Percentiles rank a stretch among this genome's conserved stretches.
phyloP scores from a whole-genome alignment of 2,888 invertebrate genomes.

The Villa cingulata region DNA sequence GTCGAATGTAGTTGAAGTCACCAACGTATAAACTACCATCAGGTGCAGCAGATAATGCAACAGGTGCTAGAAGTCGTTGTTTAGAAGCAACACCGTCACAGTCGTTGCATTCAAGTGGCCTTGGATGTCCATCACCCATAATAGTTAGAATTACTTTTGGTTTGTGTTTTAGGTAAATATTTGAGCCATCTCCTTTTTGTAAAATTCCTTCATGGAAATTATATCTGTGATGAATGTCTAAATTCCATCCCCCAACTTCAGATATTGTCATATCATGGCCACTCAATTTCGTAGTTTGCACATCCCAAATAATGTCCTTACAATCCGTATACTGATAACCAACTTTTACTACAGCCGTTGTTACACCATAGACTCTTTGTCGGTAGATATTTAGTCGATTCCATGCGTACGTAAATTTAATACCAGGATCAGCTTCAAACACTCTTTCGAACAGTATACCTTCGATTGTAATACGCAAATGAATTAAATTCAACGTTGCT shows the following conservation, averaged over 20 bases:
- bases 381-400: constrained; percentile 90
- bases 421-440: constrained; percentile 92
- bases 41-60: constrained; percentile 78
- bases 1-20: constrained; percentile 85
- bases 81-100: constrained; percentile 68
- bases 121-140: constrained; percentile 83
- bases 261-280: constrained; percentile 96
- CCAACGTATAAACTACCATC: constrained; percentile 92
- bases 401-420: constrained; percentile 97
- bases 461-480: constrained; percentile 84
- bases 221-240: constrained; percentile 94
- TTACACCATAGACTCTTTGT: constrained; percentile 92
- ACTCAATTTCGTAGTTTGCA: constrained; percentile 84
- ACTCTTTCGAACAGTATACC: constrained; percentile 85
- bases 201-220: constrained; percentile 97
- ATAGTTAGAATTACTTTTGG: constrained; percentile 81
- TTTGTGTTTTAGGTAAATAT: constrained; percentile 85
- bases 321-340: constrained; percentile 94
- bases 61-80: constrained; percentile 78
- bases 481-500: constrained; percentile 68
- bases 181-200: constrained; percentile 94
- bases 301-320: constrained; percentile 88
- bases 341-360: constrained; percentile 86
- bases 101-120: constrained; percentile 70
- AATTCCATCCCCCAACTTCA: constrained; percentile 94